Base-by-base conservation (phyloP, 2,888 invertebrate genomes). In the Phyllotreta cruciferae region DNA sequence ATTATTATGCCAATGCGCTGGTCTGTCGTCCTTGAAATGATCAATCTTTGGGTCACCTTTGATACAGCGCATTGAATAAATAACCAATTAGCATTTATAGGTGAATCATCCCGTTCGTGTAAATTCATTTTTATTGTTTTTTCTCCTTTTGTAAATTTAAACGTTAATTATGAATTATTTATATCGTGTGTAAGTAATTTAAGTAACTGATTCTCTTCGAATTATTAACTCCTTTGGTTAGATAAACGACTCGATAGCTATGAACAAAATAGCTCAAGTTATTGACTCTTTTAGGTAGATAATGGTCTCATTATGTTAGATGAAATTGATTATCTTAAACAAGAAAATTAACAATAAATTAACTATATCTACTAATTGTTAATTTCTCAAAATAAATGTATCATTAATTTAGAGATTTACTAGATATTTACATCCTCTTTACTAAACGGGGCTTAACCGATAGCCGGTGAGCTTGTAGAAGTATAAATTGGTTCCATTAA, bases 11-110 rank as follows among this genome's bases (percentile, higher is more conserved):
- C 39, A 56, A 37, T 50, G 49, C 56, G 44, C 57, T 55, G 66
- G 67, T 64, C 42, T 45, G 34, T 24, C 52, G 66, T 63, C 71
- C 70, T 71, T 71, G 68, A 64, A 63, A 64, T 55, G 64, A 66
- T 71, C 67, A 56, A 62, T 72, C 69, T 70, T 64, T 71, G 66
- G 72, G 72, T 72, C 72, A 72, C 71, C 72, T 72, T 70, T 56
- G 55, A 50, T 14, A 11, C 34, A 49, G 11, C 11, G 24, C 56
- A 36, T 45, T 56, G 6, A 10, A 24, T 24, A 10, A 56, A 56
- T 36, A 9, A 45, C 8, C 24, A 49, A 49, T 49, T 37, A 47
- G n/a, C 36, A 35, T 34, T 10, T 34, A 24, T 35, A 47, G 14
- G 6, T 47, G 47, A 47, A 47, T 47, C 47, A 47, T 47, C 47